Base-by-base conservation (phyloP, 2,888 invertebrate genomes). In the Drosophila quasianomalipes region DNA sequence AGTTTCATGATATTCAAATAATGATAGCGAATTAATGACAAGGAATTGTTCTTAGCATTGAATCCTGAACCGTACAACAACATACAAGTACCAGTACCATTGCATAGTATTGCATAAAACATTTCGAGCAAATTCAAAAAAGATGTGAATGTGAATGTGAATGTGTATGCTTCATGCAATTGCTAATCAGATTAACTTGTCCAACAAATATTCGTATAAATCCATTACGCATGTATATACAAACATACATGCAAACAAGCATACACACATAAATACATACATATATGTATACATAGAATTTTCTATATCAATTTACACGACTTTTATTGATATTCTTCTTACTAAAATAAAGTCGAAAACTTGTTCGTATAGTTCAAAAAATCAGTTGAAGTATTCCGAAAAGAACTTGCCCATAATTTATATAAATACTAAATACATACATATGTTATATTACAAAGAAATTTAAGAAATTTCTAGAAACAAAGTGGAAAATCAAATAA, bases 301-400 rank as follows among this genome's bases (percentile, higher is more conserved):
- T 84, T 84, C 79, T 74, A 82, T 82, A 83, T 81, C 81, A 83
- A 81, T 81, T 83, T 73, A 75, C 83, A 75, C 69, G 61, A 82
- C 70, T 71, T 81, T 44, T 54, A 59, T 66, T 60, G 62, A 51
- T 73, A 73, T 79, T 78, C 68, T 61, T 68, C 72, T 61, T 61
- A 71, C 57, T 71, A 47, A 71, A 67, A 52, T 65, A 59, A 76
- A 63, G 63, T 67, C 70, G 55, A 55, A 30, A 60, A 47, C 37
- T 37, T 58, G 41, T 47, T 70, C 60, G 22, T 19, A 31, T 47
- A 26, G 35, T 70, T 72, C 72, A 14, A 28, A 63, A 76, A 63
- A 72, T 64, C 73, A 58, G 57, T 73, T 73, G 7, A 57, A 57
- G 31, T 71, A 63, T 22, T 30, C 19, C 35, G n/a, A 57, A 41